phyloP scores from a whole-genome alignment of 2,888 invertebrate species.

The Conops quadrifasciatus region DNA sequence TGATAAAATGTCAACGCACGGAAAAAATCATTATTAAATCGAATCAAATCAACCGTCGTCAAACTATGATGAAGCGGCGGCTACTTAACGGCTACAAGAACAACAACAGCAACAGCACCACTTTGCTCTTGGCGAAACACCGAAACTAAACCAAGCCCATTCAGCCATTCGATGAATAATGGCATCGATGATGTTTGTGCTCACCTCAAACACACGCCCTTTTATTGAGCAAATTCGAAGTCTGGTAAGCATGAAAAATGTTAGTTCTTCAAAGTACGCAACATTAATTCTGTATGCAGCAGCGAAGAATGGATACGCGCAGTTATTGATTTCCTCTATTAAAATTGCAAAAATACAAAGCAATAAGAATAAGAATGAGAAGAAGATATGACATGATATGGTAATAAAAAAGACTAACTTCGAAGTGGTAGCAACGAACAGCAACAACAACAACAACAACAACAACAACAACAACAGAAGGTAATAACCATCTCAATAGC shows the following conservation, averaged over 20 bases:
- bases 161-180: neutral
- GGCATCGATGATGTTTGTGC: too few species aligned
- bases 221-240: constrained; percentile 7
- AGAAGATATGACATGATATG: neutral
- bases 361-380: neutral
- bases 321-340: constrained; percentile 31
- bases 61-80: neutral
- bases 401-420: too few species aligned
- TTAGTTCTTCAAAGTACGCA: too few species aligned
- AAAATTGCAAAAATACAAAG: constrained; percentile 19
- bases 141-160: constrained; percentile 28
- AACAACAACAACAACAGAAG: neutral
- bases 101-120: neutral
- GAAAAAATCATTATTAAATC: constrained; percentile 12
- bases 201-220: neutral
- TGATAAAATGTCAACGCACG: constrained; percentile 19
- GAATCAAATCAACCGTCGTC: neutral
- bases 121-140: neutral
- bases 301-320: constrained; percentile 13
- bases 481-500: neutral
- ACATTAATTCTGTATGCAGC: constrained; percentile 15
- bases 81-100: too few species aligned
- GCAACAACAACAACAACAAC: neutral
- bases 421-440: neutral
- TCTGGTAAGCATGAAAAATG: constrained; percentile 1